phyloP scores from a whole-genome alignment of 2,888 invertebrate genomes.

The Pristionchus mayeri region DNA sequence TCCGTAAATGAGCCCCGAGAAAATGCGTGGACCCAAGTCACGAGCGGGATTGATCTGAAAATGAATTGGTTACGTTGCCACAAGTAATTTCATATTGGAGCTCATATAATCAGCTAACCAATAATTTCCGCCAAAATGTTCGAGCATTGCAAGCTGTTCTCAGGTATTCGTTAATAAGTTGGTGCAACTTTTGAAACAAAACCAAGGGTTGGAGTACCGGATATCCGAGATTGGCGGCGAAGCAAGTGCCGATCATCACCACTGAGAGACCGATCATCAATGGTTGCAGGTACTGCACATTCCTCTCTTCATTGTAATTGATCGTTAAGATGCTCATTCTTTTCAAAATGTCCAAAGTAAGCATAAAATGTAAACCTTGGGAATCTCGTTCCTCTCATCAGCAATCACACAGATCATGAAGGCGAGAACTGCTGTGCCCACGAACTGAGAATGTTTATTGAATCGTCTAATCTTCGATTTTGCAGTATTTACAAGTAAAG shows the following conservation, averaged over 20 bases:
- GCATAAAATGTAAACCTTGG: slow-evolving; percentile 53
- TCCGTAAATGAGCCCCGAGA: slow-evolving; percentile 69
- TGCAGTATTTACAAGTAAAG: too few species aligned
- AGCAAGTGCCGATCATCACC: slow-evolving; percentile 70
- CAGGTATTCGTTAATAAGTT: too few species aligned
- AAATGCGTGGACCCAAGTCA: slow-evolving; percentile 73
- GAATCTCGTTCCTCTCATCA: slow-evolving; percentile 71
- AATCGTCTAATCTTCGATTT: too few species aligned
- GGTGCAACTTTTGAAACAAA: too few species aligned
- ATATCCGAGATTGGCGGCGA: slow-evolving; percentile 70
- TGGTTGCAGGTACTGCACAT: slow-evolving; percentile 54
- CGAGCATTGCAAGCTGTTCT: too few species aligned
- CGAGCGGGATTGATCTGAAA: slow-evolving; percentile 61
- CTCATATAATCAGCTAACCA: too few species aligned
- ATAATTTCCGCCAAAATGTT: too few species aligned
- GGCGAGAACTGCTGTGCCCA: slow-evolving; percentile 70
- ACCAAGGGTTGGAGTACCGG: slow-evolving; percentile 49
- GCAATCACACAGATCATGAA: slow-evolving; percentile 67
- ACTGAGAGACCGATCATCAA: slow-evolving; percentile 68
- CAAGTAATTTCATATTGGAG: too few species aligned
- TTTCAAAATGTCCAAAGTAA: background rate
- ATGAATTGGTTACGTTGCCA: too few species aligned
- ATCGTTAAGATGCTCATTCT: background rate
- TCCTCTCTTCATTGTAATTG: too few species aligned
- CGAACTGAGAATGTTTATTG: slow-evolving; percentile 54